Base-by-base conservation (phyloP, 2,113 vertebrate genomes). In the Falcunculus frontatus region DNA sequence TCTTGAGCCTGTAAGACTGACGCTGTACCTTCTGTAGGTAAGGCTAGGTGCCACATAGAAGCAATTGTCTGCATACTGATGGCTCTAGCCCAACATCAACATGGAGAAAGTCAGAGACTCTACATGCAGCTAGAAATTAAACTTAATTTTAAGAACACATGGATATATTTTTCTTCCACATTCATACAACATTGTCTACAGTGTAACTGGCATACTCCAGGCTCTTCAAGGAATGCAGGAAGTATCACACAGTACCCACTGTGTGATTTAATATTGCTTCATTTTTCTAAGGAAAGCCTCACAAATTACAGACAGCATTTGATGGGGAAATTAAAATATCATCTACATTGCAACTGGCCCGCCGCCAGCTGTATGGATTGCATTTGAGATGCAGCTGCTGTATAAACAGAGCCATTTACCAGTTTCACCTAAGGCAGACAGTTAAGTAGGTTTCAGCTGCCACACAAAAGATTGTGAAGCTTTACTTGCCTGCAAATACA, bases 321-420 rank as follows among this genome's bases (percentile, higher is more conserved):
- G 90, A 96, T 50, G 79, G 39, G 79, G 89, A 95, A 94, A 97
- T 96, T 96, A 97, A 95, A 96, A 86, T 65, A 96, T 77, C 76
- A 96, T 93, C 95, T 87, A 95, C 87, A 88, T 65, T 63, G 89
- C 83, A 94, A 95, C 77, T 93, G 85, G 89, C 93, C 67, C 4
- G 47, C 89, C 0, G 44, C 96, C 94, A 97, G 96, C 93, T 96
- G 89, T 88, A 94, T 10, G 73, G 92, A 93, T 95, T 81, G 17
- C 53, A 69, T 89, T 93, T 89, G 93, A 90, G 95, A 94, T 90
- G 94, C 94, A 96, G 96, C 94, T 97, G 95, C 89, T 91, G 77
- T 73, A 92, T 64, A 95, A 96, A 82, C 87, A 93, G 92, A 95
- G 69, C 68, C 72, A 88, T 95, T 94, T 94, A 89, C 93, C 93